Evolutionary conservation across 2,888 invertebrate genomes (phyloP).

Genomic region (Agrochola circellaris): DNA sequence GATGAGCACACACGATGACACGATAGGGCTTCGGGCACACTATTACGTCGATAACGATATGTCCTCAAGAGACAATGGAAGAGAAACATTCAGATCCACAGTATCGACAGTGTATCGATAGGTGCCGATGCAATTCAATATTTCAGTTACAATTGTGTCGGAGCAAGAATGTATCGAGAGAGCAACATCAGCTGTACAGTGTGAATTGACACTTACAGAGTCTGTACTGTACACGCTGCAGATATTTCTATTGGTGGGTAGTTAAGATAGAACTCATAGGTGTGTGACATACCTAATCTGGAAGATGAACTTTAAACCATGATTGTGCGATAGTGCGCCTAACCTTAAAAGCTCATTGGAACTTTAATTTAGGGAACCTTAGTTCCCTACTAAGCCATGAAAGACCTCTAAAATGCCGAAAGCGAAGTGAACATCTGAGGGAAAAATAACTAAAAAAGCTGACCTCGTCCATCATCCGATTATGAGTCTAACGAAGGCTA

Average conservation of each 20-base stretch:
- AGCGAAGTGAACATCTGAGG: background rate
- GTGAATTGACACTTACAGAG: constrained; percentile 31
- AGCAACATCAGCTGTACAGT: constrained; percentile 29
- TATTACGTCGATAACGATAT: constrained; percentile 36
- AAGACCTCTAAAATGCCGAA: background rate
- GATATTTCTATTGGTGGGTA: constrained; percentile 12
- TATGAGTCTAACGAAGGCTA: background rate
- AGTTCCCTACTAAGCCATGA: background rate
- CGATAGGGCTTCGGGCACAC: constrained; percentile 43
- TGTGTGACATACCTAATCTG: too few species aligned
- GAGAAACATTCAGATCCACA: constrained; percentile 46
- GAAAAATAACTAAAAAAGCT: background rate
- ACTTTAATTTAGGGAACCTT: constrained; percentile 1
- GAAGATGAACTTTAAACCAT: background rate
- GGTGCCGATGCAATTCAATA: constrained; percentile 46
- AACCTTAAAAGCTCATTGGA: background rate
- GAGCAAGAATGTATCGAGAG: constrained; percentile 28
- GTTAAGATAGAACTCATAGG: background rate
- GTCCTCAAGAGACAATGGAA: constrained; percentile 45
- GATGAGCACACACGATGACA: constrained; percentile 54
- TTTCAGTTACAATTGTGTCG: constrained; percentile 47
- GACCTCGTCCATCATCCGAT: background rate
- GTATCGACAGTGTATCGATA: constrained; percentile 34
- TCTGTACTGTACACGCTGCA: constrained; percentile 13
- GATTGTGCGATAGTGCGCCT: background rate